A percentile compares a stretch with the other conserved stretches of the same genome.
These are phyloP conservation scores for Oceanodroma leucorhoa DNA, from an alignment of 2,797 vertebrate species.

Conservation along the genomic window DNA sequence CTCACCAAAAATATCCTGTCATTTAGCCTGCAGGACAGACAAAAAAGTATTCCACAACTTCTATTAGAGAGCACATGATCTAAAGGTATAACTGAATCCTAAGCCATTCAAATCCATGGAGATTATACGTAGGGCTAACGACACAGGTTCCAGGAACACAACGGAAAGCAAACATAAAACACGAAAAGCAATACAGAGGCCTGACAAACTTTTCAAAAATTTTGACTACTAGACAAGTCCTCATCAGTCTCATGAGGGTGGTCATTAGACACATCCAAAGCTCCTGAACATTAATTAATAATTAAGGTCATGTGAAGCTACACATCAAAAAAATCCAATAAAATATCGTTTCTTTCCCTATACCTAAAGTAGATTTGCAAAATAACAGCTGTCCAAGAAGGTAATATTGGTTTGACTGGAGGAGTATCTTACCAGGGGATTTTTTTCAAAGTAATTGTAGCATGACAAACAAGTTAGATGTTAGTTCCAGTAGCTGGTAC, in stretches of 20 bases:
- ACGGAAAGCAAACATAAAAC: background rate
- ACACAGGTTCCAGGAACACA: background rate
- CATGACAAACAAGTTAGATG: background rate
- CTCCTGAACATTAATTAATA: background rate
- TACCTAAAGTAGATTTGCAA: background rate
- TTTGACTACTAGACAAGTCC: background rate
- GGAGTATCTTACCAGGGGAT: background rate
- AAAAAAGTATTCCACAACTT: background rate
- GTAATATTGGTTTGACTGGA: background rate
- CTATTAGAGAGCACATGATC: background rate
- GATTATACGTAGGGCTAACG: background rate
- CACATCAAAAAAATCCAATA: background rate
- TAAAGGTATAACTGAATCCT: background rate
- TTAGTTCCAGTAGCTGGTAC: background rate
- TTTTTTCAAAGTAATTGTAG: background rate
- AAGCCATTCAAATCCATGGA: background rate
- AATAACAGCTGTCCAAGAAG: background rate
- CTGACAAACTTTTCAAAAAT: background rate
- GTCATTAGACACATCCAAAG: background rate
- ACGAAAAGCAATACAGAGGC: background rate
- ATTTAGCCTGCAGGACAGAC: background rate
- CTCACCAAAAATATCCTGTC: background rate
- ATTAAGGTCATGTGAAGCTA: background rate
- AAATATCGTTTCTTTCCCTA: background rate
- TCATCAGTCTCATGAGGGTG: background rate